Percentiles rank a stretch among this genome's conserved stretches.
Evolutionary conservation across 2,888 invertebrate genomes (phyloP).

Genomic region (Agrochola lota): DNA sequence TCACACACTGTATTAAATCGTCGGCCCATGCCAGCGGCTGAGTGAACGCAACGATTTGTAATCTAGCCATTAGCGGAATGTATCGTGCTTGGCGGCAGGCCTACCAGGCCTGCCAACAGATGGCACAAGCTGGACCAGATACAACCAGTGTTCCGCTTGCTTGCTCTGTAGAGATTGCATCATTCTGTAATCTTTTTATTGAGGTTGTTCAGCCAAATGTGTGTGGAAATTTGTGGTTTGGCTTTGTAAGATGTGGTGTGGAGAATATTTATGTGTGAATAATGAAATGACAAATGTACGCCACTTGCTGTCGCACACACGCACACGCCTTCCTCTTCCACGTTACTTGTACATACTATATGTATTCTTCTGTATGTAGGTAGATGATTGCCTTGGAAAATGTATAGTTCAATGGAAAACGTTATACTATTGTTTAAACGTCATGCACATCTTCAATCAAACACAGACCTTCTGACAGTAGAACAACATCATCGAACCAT

Average conservation of each 20-base stretch:
- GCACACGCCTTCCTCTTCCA: background rate
- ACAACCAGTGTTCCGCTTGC: constrained; percentile 38
- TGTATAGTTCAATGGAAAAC: background rate
- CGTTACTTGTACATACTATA: background rate
- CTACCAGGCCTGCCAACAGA: constrained; percentile 74
- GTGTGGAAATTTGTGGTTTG: constrained; percentile 30
- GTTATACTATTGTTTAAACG: background rate
- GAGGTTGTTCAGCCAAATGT: constrained; percentile 38
- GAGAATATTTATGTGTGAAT: background rate
- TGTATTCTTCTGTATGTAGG: background rate
- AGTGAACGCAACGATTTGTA: constrained; percentile 80
- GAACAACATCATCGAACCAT: constrained; percentile 20
- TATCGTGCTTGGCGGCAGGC: constrained; percentile 75
- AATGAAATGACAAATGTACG: background rate
- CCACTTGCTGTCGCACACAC: background rate
- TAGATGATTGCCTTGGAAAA: background rate
- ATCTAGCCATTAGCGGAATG: constrained; percentile 81
- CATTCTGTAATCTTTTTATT: constrained; percentile 51
- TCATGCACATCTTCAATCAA: constrained; percentile 3
- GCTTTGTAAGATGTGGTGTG: background rate
- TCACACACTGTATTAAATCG: constrained; percentile 66
- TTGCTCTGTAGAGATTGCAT: constrained; percentile 48
- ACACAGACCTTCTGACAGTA: constrained; percentile 8
- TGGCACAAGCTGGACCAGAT: constrained; percentile 72
- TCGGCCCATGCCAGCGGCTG: constrained; percentile 67